Evolutionary conservation across 2,888 invertebrate species (phyloP).

Genomic region (Phengaris arion): DNA sequence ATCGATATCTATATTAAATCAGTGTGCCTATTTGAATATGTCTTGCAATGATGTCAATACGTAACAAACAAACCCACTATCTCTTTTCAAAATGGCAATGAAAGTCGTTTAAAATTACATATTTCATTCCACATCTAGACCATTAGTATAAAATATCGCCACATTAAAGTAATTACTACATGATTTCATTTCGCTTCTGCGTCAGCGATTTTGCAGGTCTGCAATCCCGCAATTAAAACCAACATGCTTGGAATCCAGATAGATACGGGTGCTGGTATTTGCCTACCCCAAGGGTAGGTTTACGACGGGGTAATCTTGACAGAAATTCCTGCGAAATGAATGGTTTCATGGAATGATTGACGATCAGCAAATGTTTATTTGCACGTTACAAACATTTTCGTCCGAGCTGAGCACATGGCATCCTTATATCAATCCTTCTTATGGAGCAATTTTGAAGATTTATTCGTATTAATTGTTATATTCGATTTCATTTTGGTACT

Average conservation of each 20-base stretch:
- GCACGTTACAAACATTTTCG: slow-evolving; percentile 13
- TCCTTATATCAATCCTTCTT: not conserved
- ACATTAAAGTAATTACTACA: not conserved
- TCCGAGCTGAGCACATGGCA: not conserved
- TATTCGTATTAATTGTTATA: not conserved
- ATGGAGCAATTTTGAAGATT: slow-evolving; percentile 37
- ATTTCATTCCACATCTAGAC: not conserved
- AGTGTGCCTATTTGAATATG: not conserved
- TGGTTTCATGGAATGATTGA: slow-evolving; percentile 21
- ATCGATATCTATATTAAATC: no score
- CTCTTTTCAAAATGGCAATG: no score
- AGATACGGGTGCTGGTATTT: slow-evolving; percentile 49
- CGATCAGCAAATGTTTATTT: slow-evolving; percentile 18
- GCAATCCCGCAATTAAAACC: slow-evolving; percentile 63
- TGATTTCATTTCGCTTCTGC: not conserved
- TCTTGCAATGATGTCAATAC: not conserved
- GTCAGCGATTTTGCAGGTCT: slow-evolving; percentile 33
- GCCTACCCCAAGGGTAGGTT: slow-evolving; percentile 29
- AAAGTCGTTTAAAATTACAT: not conserved
- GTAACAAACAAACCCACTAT: not conserved
- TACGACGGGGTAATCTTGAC: slow-evolving; percentile 13
- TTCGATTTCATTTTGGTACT: no score
- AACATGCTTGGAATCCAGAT: slow-evolving; percentile 46
- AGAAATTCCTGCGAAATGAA: slow-evolving; percentile 25
- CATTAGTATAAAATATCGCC: not conserved